Evolutionary conservation across 2,888 invertebrate genomes (phyloP).

Genomic region (Luffia ferchaultella): DNA sequence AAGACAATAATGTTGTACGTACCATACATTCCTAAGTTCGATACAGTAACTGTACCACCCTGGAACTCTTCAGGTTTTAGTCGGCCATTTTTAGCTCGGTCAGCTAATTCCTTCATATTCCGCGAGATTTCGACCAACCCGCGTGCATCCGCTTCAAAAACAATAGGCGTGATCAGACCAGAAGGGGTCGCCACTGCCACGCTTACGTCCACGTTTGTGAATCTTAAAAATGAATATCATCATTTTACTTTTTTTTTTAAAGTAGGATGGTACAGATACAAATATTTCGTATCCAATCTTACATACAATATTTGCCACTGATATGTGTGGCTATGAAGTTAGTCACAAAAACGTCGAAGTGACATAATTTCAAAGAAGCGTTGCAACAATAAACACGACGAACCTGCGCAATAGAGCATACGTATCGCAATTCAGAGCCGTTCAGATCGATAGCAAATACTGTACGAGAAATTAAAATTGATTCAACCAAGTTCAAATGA

Average conservation of each 20-base stretch:
- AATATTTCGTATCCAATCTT: neutral
- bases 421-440: too few species aligned
- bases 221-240: slow-evolving; percentile 64
- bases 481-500: too few species aligned
- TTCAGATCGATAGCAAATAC: too few species aligned
- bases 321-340: too few species aligned
- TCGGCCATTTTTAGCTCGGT: slow-evolving; percentile 87
- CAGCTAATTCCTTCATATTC: slow-evolving; percentile 81
- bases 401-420: too few species aligned
- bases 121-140: slow-evolving; percentile 85
- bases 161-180: slow-evolving; percentile 96
- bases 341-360: too few species aligned
- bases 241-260: too few species aligned
- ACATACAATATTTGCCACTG: neutral
- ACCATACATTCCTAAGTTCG: slow-evolving; percentile 95
- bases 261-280: too few species aligned
- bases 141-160: slow-evolving; percentile 90
- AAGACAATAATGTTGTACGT: too few species aligned
- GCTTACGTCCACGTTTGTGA: slow-evolving; percentile 91
- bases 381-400: too few species aligned
- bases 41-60: slow-evolving; percentile 95
- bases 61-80: slow-evolving; percentile 94
- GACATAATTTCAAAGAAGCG: too few species aligned
- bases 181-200: slow-evolving; percentile 96
- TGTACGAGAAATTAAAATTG: too few species aligned